Evolutionary conservation across 2,888 invertebrate species (phyloP).

Genomic region (Girardia tigrina): DNA sequence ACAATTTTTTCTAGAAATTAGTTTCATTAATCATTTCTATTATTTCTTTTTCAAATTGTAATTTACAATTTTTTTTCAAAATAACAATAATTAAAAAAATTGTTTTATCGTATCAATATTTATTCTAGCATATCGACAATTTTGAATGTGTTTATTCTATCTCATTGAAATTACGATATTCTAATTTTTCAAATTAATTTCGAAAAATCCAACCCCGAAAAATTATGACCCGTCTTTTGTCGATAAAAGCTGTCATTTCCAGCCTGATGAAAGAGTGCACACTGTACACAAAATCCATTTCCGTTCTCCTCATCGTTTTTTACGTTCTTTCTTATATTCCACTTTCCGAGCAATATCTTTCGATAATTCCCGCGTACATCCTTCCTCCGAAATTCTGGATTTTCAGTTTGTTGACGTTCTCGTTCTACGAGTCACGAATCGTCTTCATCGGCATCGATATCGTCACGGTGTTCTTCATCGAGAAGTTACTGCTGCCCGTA

Average conservation of each 20-base stretch:
- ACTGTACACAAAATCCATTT: slow-evolving; percentile 29
- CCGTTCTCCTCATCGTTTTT: slow-evolving; percentile 23
- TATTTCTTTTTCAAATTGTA: too few species aligned
- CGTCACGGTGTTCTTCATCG: slow-evolving; percentile 28
- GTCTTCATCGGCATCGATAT: slow-evolving; percentile 25
- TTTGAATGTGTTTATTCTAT: too few species aligned
- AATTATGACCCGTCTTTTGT: background rate
- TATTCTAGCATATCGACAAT: too few species aligned
- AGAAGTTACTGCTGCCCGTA: slow-evolving; percentile 28
- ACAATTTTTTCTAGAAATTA: too few species aligned
- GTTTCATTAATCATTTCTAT: too few species aligned
- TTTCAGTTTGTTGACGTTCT: slow-evolving; percentile 31
- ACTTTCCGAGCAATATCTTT: slow-evolving; percentile 1
- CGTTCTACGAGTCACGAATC: slow-evolving; percentile 25
- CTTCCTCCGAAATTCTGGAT: slow-evolving; percentile 34
- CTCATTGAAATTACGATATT: too few species aligned
- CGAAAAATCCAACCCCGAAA: too few species aligned
- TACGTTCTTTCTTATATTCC: slow-evolving; percentile 30
- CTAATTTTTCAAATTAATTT: too few species aligned
- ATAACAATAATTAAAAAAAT: too few species aligned
- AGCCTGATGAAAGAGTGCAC: slow-evolving; percentile 31
- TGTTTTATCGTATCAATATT: too few species aligned
- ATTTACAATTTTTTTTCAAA: too few species aligned
- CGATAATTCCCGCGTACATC: slow-evolving; percentile 30
- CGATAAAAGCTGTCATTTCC: background rate